Conservation (phyloP, 1,140 invertebrate species). For the Drosophila tsacasi region DNA sequence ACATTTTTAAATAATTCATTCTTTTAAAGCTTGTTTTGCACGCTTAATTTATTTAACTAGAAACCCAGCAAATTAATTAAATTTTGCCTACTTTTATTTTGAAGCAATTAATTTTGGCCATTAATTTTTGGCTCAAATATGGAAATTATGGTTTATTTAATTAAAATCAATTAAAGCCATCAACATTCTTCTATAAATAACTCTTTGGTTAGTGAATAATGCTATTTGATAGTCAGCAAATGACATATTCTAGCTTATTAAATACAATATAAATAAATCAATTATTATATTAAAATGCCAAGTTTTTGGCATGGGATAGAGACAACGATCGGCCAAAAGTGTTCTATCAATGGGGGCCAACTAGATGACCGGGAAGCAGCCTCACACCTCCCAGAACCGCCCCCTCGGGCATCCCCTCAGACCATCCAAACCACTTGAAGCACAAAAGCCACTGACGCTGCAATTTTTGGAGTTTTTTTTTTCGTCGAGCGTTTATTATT, state of each 20-base stretch:
- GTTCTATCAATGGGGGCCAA: constrained; percentile 24
- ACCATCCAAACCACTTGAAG: constrained; percentile 66
- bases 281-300: background rate
- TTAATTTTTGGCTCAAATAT: background rate
- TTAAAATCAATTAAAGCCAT: constrained; percentile 3
- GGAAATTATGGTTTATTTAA: background rate
- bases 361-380: constrained; percentile 30
- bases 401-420: constrained; percentile 16
- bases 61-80: background rate
- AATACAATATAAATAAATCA: background rate
- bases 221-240: background rate
- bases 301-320: background rate
- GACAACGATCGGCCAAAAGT: constrained; percentile 44
- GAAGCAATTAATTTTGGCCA: constrained; percentile 1
- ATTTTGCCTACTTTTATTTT: background rate
- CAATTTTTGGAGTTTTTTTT: constrained; percentile 80
- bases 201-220: background rate
- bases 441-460: constrained; percentile 82
- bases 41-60: background rate
- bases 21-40: background rate
- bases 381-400: background rate
- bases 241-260: background rate
- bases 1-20: too few relatives aligned
- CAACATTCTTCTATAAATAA: background rate
- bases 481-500: constrained; percentile 82